Evolutionary conservation across 2,888 invertebrate genomes (phyloP).

Genomic region (Drosophila mulleri): DNA sequence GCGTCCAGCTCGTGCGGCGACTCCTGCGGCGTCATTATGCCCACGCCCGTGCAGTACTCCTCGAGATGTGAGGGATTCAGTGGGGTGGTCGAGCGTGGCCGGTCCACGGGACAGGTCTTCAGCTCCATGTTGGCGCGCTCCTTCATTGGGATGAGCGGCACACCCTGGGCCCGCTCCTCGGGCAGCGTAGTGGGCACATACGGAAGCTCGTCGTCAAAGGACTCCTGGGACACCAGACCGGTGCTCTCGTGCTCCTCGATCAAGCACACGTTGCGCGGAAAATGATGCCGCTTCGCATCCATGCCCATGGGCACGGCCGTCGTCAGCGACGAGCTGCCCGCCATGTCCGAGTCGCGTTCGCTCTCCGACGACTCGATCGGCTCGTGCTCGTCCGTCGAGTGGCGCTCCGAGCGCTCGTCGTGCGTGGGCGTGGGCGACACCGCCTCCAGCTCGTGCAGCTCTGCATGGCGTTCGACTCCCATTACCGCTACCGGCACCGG

Average conservation of each 20-base stretch:
- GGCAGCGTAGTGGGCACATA: constrained; percentile 96
- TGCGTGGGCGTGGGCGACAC: constrained; percentile 19
- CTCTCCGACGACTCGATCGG: constrained; percentile 89
- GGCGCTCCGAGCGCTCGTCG: constrained; percentile 40
- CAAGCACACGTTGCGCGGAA: constrained; percentile 86
- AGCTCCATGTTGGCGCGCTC: constrained; percentile 88
- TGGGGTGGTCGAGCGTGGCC: constrained; percentile 91
- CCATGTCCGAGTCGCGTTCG: constrained; percentile 88
- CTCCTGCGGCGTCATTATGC: constrained; percentile 79
- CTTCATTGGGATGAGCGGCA: constrained; percentile 92
- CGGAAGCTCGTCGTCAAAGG: constrained; percentile 94
- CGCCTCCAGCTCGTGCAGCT: constrained; percentile 13
- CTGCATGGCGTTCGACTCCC: neutral
- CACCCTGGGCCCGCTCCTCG: constrained; percentile 91
- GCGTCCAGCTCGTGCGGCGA: constrained; percentile 44
- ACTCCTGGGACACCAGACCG: constrained; percentile 92
- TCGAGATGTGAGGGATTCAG: constrained; percentile 90
- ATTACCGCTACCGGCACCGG: neutral
- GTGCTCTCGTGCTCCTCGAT: constrained; percentile 90
- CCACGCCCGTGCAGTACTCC: constrained; percentile 87
- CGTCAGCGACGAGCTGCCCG: constrained; percentile 67
- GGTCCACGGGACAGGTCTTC: constrained; percentile 90
- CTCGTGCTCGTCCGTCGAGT: constrained; percentile 85
- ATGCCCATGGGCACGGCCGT: constrained; percentile 68
- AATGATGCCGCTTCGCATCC: constrained; percentile 83